A percentile compares a stretch with the other conserved stretches of the same genome.
phyloP scores from a whole-genome alignment of 2,888 invertebrate species.

The Tipula lateralis region DNA sequence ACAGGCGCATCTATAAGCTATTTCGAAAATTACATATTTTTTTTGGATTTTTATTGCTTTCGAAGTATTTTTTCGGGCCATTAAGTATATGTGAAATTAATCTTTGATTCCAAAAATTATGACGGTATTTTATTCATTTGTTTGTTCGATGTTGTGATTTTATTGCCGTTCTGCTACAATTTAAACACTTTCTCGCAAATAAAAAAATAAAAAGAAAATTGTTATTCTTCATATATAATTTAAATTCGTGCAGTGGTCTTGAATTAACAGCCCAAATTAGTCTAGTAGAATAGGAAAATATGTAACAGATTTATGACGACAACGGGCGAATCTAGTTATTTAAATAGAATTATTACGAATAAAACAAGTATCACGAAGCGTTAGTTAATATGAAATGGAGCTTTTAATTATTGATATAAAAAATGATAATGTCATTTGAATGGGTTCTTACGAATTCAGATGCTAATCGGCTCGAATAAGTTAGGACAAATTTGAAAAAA shows the following conservation, averaged over 20 bases:
- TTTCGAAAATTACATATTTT: neutral
- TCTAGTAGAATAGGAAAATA: neutral
- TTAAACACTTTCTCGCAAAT: neutral
- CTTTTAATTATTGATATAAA: too few species aligned
- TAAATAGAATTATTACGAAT: too few species aligned
- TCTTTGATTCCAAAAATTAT: neutral
- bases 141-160: neutral
- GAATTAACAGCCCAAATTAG: neutral
- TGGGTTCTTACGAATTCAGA: too few species aligned
- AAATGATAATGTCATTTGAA: too few species aligned
- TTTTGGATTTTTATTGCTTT: neutral
- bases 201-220: neutral
- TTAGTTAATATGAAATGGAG: too few species aligned
- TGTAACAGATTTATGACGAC: neutral
- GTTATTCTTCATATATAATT: neutral
- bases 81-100: neutral
- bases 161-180: neutral
- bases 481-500: too few species aligned
- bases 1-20: neutral
- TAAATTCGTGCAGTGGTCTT: neutral
- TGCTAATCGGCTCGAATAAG: too few species aligned
- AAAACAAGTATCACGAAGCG: too few species aligned
- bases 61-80: neutral
- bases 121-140: neutral
- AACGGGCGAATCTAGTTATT: too few species aligned